A percentile compares a stretch with the other conserved stretches of the same genome.
Evolutionary conservation across 2,888 invertebrate species (phyloP).

Genomic region (Koerneria pararmatus): DNA sequence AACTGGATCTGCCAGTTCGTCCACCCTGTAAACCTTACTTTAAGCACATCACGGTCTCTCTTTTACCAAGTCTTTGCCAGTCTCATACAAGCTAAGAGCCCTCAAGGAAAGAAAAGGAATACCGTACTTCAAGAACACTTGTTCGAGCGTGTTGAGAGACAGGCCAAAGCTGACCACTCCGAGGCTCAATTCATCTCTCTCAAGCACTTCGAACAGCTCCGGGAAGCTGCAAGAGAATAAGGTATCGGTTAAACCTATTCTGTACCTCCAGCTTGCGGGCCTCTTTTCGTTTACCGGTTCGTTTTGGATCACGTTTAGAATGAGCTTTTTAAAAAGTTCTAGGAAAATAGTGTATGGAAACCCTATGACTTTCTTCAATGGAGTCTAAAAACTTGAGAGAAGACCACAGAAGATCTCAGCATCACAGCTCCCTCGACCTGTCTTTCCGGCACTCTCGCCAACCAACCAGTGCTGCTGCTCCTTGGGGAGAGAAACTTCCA

Average conservation of each 20-base stretch:
- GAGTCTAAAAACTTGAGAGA: too few relatives aligned
- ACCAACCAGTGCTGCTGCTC: slow-evolving; percentile 23
- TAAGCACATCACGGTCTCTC: too few relatives aligned
- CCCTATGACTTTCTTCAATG: too few relatives aligned
- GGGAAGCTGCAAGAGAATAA: slow-evolving; percentile 35
- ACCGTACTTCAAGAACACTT: slow-evolving; percentile 45
- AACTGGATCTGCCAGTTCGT: slow-evolving; percentile 33
- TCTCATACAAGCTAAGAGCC: neutral
- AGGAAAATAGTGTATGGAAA: too few relatives aligned
- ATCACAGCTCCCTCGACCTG: neutral
- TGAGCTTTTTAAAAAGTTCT: too few relatives aligned
- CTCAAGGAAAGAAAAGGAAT: neutral
- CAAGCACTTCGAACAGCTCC: slow-evolving; percentile 41
- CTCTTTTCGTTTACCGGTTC: neutral
- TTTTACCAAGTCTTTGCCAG: neutral
- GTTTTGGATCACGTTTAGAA: neutral
- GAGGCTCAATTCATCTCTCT: slow-evolving; percentile 30
- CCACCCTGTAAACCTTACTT: slow-evolving; percentile 29
- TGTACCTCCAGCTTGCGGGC: neutral
- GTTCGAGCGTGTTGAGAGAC: slow-evolving; percentile 50
- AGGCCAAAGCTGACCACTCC: slow-evolving; percentile 43
- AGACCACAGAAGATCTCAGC: too few relatives aligned
- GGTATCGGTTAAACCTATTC: neutral
- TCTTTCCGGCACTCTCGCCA: neutral
- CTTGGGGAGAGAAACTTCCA: slow-evolving; percentile 34